These are phyloP conservation scores for Rhabdomys pumilio DNA, from an alignment of 2,797 vertebrate species.

Conservation along the genomic window DNA sequence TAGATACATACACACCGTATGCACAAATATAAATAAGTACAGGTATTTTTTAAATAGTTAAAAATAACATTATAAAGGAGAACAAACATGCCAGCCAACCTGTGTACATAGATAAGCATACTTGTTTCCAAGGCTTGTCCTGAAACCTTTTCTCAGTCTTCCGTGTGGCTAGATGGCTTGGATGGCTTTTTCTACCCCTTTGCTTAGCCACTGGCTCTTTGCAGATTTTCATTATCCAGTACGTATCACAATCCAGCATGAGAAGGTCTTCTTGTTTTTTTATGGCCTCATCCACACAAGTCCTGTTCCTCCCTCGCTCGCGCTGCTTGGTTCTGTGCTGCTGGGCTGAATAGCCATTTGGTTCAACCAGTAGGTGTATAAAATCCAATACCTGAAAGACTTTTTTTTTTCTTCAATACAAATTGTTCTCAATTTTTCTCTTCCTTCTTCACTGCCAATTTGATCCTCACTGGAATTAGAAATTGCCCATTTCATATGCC, in stretches of 20 bases:
- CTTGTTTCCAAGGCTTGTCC: not conserved
- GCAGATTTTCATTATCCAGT: conserved; percentile 5
- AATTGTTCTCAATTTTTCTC: not conserved
- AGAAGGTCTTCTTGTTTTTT: not conserved
- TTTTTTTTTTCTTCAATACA: not conserved
- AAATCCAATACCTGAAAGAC: conserved; percentile 8
- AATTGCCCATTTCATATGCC: not conserved
- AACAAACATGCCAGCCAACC: not conserved
- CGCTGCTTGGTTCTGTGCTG: not conserved
- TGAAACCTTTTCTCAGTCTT: not conserved
- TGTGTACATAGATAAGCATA: not conserved
- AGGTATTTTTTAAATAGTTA: not conserved
- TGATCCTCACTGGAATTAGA: not conserved
- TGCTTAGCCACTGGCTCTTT: conserved; percentile 59
- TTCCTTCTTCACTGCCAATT: conserved; percentile 12
- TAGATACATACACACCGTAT: not conserved
- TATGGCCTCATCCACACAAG: not conserved
- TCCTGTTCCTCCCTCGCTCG: not conserved
- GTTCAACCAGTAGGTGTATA: conserved; percentile 28
- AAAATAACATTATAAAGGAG: not conserved
- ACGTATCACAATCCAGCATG: not conserved
- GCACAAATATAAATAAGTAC: not conserved
- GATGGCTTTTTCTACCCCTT: not conserved
- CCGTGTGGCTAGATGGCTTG: not conserved
- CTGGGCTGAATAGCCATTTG: not conserved